These are phyloP conservation scores for Drosophila mayaguana DNA, from an alignment of 2,888 invertebrate species.

Conservation along the genomic window DNA sequence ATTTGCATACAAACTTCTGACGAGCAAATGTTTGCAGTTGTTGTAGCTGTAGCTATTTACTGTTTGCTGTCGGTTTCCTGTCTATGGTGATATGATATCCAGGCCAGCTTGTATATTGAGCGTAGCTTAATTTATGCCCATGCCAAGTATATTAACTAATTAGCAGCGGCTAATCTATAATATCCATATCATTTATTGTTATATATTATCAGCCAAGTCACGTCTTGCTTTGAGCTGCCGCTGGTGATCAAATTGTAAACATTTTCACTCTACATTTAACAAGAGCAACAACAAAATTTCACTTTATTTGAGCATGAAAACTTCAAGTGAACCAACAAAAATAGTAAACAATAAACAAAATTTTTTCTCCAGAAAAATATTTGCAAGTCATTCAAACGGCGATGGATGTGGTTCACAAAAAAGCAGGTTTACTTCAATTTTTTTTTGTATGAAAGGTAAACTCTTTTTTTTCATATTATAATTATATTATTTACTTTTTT, in stretches of 20 bases:
- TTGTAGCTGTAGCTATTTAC: not conserved
- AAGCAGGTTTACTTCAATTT: not conserved
- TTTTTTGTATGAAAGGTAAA: not conserved
- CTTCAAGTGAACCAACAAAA: conserved; percentile 4
- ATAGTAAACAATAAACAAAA: not conserved
- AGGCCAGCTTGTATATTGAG: conserved; percentile 27
- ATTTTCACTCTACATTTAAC: conserved; percentile 42
- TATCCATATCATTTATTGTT: conserved; percentile 25
- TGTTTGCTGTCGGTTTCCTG: conserved; percentile 57
- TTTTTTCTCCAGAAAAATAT: conserved; percentile 11
- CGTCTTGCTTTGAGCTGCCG: conserved; percentile 7
- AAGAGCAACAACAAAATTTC: conserved; percentile 34
- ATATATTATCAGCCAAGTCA: not conserved
- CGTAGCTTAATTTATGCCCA: conserved; percentile 14
- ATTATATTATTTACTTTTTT: too few species aligned
- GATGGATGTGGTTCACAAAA: not conserved
- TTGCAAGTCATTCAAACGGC: conserved; percentile 22
- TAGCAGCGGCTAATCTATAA: conserved; percentile 35
- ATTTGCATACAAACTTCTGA: conserved; percentile 70
- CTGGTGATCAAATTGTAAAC: conserved; percentile 9
- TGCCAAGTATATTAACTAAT: conserved; percentile 36
- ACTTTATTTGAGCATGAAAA: conserved; percentile 22
- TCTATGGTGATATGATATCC: conserved; percentile 45
- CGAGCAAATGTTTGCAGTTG: conserved; percentile 26
- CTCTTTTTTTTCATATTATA: not conserved